Base-by-base conservation (phyloP, 2,113 vertebrate genomes). In the Megaleporinus macrocephalus region DNA sequence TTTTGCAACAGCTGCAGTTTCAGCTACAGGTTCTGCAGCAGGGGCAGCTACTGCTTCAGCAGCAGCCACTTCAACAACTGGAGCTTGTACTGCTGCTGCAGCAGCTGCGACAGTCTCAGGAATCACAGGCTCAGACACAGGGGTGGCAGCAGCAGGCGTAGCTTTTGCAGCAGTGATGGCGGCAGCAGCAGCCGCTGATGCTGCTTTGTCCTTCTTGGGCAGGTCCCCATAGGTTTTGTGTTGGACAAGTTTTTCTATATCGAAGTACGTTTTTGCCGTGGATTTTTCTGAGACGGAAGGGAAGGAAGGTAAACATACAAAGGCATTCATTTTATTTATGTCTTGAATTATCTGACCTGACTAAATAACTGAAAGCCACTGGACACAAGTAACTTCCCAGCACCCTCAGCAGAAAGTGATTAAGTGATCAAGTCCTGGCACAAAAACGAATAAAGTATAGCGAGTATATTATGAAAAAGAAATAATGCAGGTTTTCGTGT, bases 181-280 rank as follows among this genome's bases (percentile, higher is more conserved):
- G 15, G 65, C 18, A 11, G 70, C 76, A 11, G 30, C 71, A 30
- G 83, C 59, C 78, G 78, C 78, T 29, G 80, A 57, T 20, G 71
- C 80, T 70, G 72, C 1, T n/a, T 30, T 71, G 1, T 84, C 78
- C 49, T 88, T 89, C 88, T 91, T 90, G 76, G 89, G 83, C 18
- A 85, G 81, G 29, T 84, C 65, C 36, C 85, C 72, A 69, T 14
- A 87, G 0, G 81, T 1, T 79, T 89, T 91, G 86, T 92, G 92
- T 83, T 93, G 93, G 73, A 93, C 83, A 81, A 93, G 89, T 84
- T 91, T 92, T 77, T 91, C 88, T 87, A 92, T 78, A 87, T 93
- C 90, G 73, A 93, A 92, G 89, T 91, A 93, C 0, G 93, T 93
- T 86, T 91, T 89, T 81, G 65, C 0, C 53, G 86, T 27, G 10